phyloP scores from a whole-genome alignment of 2,113 vertebrate genomes.

The Ramphastos sulfuratus region DNA sequence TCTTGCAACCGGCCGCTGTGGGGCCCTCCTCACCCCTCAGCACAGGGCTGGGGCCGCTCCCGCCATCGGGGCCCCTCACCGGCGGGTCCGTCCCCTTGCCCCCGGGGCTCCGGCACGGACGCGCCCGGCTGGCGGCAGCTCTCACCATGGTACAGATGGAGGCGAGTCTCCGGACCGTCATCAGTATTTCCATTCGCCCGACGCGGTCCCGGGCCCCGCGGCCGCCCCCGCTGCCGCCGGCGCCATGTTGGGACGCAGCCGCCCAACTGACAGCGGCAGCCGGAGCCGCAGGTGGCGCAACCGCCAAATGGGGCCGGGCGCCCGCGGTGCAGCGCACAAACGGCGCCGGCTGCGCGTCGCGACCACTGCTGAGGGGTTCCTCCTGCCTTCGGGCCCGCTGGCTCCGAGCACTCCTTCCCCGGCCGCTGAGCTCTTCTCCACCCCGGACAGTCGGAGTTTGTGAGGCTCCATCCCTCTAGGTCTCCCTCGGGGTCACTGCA shows the following conservation, averaged over 20 bases:
- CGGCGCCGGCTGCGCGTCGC: neutral
- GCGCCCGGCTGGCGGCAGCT: neutral
- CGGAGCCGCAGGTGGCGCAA: constrained; percentile 56
- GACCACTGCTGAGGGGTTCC: neutral
- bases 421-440: no score
- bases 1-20: neutral
- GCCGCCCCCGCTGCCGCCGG: constrained; percentile 63
- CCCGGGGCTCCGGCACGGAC: neutral
- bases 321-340: neutral
- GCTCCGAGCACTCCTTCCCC: no score
- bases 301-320: constrained; percentile 21
- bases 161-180: constrained; percentile 95
- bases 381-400: fast-evolving
- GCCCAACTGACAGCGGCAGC: constrained; percentile 46
- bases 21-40: neutral
- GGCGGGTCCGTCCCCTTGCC: neutral
- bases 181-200: constrained; percentile 90
- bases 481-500: no score
- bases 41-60: neutral
- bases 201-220: constrained; percentile 66
- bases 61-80: neutral
- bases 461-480: neutral
- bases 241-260: constrained; percentile 62
- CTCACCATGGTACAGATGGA: constrained; percentile 95
- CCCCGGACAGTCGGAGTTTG: no score